Percentiles rank a stretch among this genome's conserved stretches.
Evolutionary conservation across 2,113 vertebrate species (phyloP).

Genomic region (Hypocryptadius cinnamomeus): DNA sequence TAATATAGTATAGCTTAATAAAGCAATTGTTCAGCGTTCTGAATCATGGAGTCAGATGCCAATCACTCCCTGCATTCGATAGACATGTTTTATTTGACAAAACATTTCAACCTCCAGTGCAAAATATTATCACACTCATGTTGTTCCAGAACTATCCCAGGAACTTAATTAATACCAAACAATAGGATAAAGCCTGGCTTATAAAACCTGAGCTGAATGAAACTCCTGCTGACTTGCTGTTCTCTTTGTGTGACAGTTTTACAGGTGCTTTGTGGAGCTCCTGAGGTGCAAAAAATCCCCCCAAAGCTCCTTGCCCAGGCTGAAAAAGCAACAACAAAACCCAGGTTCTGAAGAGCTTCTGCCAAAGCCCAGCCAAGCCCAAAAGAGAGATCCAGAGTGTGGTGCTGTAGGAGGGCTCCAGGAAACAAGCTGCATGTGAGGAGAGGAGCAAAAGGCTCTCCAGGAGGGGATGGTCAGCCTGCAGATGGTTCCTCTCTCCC

Average conservation of each 20-base stretch:
- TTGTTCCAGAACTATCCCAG: background rate
- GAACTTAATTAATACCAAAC: background rate
- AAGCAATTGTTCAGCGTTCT: background rate
- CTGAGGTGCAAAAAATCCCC: conserved; percentile 57
- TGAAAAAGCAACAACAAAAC: background rate
- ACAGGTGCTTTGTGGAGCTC: conserved; percentile 75
- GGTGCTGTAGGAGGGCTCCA: background rate
- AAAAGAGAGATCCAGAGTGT: background rate
- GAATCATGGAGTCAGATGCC: too few relatives aligned
- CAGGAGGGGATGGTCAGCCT: background rate
- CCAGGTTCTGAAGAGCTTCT: background rate
- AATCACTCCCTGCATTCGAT: too few relatives aligned
- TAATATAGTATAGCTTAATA: background rate
- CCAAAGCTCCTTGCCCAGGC: conserved; percentile 52
- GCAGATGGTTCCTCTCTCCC: background rate
- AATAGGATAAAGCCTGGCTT: background rate
- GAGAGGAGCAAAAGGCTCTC: background rate
- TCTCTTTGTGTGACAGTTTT: conserved; percentile 48
- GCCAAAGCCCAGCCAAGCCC: background rate
- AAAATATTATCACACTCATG: background rate
- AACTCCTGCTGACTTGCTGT: background rate
- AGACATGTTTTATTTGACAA: background rate
- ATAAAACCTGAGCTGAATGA: background rate
- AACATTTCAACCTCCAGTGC: background rate
- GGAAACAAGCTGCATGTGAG: background rate